Evolutionary conservation across 2,113 vertebrate species (phyloP).

Genomic region (Casuarius casuarius): DNA sequence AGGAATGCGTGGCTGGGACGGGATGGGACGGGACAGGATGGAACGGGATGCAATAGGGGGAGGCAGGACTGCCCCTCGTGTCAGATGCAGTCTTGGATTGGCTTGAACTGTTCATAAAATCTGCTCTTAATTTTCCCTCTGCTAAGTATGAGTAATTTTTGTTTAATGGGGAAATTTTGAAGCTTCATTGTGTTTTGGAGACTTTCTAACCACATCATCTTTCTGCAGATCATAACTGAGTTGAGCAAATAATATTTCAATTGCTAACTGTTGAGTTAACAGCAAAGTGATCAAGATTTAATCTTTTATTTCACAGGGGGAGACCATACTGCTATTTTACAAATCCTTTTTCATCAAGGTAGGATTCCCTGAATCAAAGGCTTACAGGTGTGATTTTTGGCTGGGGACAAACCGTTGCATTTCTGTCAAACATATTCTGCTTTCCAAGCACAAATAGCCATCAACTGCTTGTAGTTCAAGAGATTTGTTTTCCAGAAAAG

Average conservation of each 20-base stretch:
- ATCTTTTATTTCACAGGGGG: constrained; percentile 34
- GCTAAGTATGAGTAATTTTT: not conserved
- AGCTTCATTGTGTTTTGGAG: not conserved
- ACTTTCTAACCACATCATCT: constrained; percentile 27
- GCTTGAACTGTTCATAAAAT: not conserved
- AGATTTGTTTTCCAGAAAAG: constrained; percentile 18
- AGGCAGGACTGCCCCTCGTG: not conserved
- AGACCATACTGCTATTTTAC: not conserved
- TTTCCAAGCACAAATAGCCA: constrained; percentile 27
- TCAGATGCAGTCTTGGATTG: not conserved
- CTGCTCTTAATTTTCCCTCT: constrained; percentile 48
- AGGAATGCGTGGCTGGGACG: not conserved
- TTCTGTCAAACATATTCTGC: not conserved
- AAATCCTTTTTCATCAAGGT: constrained; percentile 47
- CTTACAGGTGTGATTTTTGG: constrained; percentile 59
- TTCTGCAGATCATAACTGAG: constrained; percentile 32
- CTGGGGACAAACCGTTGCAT: not conserved
- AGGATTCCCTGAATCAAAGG: constrained; percentile 40
- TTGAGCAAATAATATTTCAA: constrained; percentile 68
- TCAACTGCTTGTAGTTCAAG: not conserved
- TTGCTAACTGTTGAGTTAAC: constrained; percentile 61
- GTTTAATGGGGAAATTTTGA: constrained; percentile 22
- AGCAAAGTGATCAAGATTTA: constrained; percentile 56
- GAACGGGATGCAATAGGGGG: not conserved
- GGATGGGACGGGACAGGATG: not conserved